Base-by-base conservation (phyloP, 2,113 vertebrate species). In the Xenopus borealis region DNA sequence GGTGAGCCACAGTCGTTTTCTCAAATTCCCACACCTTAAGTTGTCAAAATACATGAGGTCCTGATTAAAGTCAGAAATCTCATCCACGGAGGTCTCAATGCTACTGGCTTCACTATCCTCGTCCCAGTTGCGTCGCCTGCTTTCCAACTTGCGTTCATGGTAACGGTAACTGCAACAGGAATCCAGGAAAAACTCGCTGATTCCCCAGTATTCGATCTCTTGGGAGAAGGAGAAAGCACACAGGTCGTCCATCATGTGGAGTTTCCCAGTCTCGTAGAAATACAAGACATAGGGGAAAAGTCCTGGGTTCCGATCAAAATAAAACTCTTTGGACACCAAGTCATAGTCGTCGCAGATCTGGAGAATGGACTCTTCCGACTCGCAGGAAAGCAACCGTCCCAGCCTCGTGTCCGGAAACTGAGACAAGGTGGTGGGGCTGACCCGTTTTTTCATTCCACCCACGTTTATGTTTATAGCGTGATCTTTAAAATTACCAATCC, bases 171-270 rank as follows among this genome's bases (percentile, higher is more conserved):
- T 98, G 80, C 97, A 99, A 89, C 97, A 99, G 4, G 89, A 86
- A 87, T 96, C 96, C 85, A 99, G 89, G 85, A 96, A 97, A 88
- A 94, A 94, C 72, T 99, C 96, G 0, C 95, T 95, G 88, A 99
- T 95, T 83, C 96, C 96, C 97, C 97, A 99, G 83, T 99, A 99
- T 83, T 98, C 96, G 0, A 98, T 95, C 88, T 99, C 97, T 88
- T 99, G 96, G 82, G 94, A 95, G 84, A 99, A 99, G 80, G 96
- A 98, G 89, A 98, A 98, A 79, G 98, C 95, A 0, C 97, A 99
- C 78, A 98, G 88, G 86, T 97, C 96, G 33, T 99, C 97, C 89
- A 98, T 97, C 83, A 99, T 90, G 16, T 99, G 97, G 72, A 99
- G 92, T 83, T 93, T 97, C 10, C 97, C 97, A 0, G 97, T 98